Conservation (phyloP, 2,888 invertebrate species). For the Odiellus spinosus region DNA sequence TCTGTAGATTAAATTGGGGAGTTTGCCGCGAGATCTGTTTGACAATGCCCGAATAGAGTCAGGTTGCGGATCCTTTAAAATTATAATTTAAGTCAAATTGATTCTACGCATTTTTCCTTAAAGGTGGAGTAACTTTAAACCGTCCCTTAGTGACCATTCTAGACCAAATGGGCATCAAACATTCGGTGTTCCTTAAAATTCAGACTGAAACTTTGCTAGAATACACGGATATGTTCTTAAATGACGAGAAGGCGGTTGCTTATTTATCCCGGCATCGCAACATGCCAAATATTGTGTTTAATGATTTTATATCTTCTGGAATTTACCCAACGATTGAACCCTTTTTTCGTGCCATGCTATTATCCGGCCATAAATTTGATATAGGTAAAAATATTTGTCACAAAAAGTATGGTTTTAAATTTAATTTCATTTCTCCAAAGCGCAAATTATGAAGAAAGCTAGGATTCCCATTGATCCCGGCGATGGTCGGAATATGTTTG, state of each 20-base stretch:
- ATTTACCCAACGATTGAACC: slow-evolving; percentile 15
- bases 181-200: slow-evolving; percentile 12
- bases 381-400: too few species aligned
- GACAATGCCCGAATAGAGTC: too few species aligned
- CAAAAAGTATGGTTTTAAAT: too few species aligned
- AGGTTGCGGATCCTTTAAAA: too few species aligned
- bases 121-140: slow-evolving; percentile 20
- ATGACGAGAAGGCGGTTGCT: slow-evolving; percentile 8
- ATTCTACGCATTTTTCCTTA: too few species aligned
- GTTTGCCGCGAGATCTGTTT: too few species aligned
- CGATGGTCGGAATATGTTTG: slow-evolving; percentile 21
- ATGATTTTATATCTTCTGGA: slow-evolving; percentile 7
- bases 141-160: slow-evolving; percentile 20
- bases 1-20: too few species aligned
- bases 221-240: slow-evolving; percentile 9
- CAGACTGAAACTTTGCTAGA: slow-evolving; percentile 10
- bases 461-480: neutral
- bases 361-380: slow-evolving; percentile 1
- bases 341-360: slow-evolving; percentile 14
- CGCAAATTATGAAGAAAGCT: too few species aligned
- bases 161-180: slow-evolving; percentile 19
- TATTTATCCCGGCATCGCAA: slow-evolving; percentile 1
- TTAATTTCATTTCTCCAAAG: too few species aligned
- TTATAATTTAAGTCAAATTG: too few species aligned
- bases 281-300: slow-evolving; percentile 6